These are phyloP conservation scores for Merops nubicus DNA, from an alignment of 2,113 vertebrate genomes.

Conservation along the genomic window DNA sequence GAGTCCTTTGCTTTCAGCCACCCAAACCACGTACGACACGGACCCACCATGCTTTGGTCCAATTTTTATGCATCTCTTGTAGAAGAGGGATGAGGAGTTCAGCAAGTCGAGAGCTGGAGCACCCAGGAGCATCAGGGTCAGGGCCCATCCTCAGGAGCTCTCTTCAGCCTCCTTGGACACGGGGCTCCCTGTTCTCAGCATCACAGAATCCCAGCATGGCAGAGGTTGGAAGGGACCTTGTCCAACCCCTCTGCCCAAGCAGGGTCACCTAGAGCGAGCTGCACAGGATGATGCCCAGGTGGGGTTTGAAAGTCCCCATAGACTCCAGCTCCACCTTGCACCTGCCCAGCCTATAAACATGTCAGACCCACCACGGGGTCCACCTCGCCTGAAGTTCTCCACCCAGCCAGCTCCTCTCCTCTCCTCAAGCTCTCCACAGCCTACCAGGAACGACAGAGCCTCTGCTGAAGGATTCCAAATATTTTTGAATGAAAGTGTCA, in stretches of 20 bases:
- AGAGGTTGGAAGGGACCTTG: background rate
- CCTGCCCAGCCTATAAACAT: background rate
- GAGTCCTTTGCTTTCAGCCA: background rate
- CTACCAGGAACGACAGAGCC: background rate
- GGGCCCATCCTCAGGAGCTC: rapidly evolving
- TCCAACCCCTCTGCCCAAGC: background rate
- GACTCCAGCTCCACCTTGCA: rapidly evolving
- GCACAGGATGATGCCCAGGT: background rate
- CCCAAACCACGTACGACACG: background rate
- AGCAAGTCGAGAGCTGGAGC: background rate
- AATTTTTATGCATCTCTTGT: rapidly evolving
- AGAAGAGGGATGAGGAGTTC: rapidly evolving
- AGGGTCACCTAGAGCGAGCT: background rate
- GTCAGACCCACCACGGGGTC: rapidly evolving
- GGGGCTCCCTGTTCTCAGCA: background rate
- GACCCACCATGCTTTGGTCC: rapidly evolving
- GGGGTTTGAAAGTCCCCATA: background rate
- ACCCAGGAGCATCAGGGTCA: too few species aligned
- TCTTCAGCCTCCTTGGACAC: rapidly evolving
- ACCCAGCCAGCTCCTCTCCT: background rate
- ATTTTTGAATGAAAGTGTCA: constrained; percentile 81
- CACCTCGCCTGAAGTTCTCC: background rate
- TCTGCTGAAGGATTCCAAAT: constrained; percentile 64
- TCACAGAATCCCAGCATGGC: background rate
- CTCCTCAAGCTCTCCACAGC: background rate